These are phyloP conservation scores for Artemia sinica DNA, from an alignment of 2,888 invertebrate genomes.

Conservation along the genomic window DNA sequence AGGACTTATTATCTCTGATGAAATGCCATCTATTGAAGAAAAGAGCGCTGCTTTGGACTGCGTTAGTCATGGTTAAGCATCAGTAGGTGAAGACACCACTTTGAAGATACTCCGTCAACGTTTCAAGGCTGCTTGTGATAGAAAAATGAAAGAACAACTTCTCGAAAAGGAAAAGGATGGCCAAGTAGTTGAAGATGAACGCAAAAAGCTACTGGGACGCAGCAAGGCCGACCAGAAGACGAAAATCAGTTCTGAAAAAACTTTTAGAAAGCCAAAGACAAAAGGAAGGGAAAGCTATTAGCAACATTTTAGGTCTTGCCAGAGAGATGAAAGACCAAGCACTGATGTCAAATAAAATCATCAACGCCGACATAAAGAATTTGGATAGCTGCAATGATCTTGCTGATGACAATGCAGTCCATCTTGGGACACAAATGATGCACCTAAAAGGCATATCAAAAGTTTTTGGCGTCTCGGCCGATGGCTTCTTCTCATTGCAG, in stretches of 20 bases:
- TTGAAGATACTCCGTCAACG: not conserved
- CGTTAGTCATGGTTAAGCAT: not conserved
- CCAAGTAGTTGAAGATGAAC: too few relatives aligned
- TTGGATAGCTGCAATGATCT: not conserved
- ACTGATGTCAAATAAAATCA: not conserved
- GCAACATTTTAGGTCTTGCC: not conserved
- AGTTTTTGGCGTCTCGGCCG: not conserved
- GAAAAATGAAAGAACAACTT: conserved; percentile 4
- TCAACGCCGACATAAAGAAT: not conserved
- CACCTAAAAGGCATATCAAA: not conserved
- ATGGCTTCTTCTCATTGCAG: not conserved
- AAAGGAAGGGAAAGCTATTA: not conserved
- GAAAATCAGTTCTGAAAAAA: not conserved
- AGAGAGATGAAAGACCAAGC: not conserved
- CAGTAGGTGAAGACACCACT: not conserved
- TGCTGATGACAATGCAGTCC: not conserved
- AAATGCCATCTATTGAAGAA: not conserved
- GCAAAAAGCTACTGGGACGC: too few relatives aligned
- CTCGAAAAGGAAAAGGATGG: not conserved
- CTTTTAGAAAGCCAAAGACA: not conserved
- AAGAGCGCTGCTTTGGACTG: not conserved
- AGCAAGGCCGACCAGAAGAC: too few relatives aligned
- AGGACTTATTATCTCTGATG: too few relatives aligned
- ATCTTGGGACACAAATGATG: not conserved
- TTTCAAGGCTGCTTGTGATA: not conserved